phyloP scores from a whole-genome alignment of 2,113 vertebrate genomes.

The Erythrocercus mccallii region DNA sequence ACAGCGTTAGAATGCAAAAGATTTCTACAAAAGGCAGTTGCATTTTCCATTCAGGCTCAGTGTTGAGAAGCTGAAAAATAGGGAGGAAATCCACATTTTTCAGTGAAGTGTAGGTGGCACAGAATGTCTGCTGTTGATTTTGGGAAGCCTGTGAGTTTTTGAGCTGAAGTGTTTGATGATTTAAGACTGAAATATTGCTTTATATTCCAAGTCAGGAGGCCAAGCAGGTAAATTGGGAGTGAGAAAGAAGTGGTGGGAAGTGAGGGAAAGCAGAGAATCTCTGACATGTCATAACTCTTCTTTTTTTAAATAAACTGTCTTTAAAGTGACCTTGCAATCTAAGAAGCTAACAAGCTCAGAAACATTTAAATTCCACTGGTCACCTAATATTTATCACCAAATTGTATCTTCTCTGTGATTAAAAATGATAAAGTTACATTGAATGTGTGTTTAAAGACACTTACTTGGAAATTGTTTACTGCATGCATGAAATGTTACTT shows the following conservation, averaged over 20 bases:
- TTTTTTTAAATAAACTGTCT: background rate
- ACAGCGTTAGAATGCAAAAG: background rate
- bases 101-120: background rate
- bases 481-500: conserved; percentile 20
- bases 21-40: background rate
- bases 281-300: background rate
- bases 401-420: background rate
- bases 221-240: background rate
- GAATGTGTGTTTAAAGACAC: background rate
- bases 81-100: background rate
- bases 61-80: background rate
- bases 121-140: background rate
- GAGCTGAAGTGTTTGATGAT: background rate
- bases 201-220: background rate
- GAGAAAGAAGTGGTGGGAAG: background rate
- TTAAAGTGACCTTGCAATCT: background rate
- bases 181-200: background rate
- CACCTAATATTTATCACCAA: background rate
- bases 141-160: background rate
- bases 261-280: background rate
- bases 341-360: background rate
- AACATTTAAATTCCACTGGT: background rate
- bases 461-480: background rate
- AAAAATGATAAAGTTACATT: background rate
- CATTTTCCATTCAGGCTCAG: background rate